Base-by-base conservation (phyloP, 1,140 invertebrate genomes). In the Ceratitis capitata region DNA sequence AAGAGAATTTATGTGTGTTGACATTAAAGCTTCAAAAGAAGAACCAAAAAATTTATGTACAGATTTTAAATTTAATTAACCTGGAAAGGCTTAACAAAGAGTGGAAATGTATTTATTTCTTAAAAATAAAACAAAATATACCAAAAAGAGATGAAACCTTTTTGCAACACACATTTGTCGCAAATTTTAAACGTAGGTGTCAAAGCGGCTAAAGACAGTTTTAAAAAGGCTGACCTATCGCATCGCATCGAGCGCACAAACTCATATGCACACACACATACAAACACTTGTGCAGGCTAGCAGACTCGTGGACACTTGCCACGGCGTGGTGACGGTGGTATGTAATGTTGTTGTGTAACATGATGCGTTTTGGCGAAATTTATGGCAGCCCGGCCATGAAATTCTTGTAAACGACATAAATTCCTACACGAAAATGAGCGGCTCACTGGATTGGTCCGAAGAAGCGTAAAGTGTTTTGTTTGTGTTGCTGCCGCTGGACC, bases 401-500 rank as follows among this genome's bases (percentile, higher is more conserved):
- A 83, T 51, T 83, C 47, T 53, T 53, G 45, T 83, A 53, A 35
- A 83, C 82, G 49, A 83, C 82, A 83, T 83, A 83, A 83, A 83
- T 83, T 83, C 49, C 82, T 32, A 78, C 69, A 78, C 39, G 35
- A 78, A 78, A 45, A 78, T 78, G 39, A 78, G 69, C 9, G 4
- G n/a, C 49, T 23, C 45, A 2, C n/a, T 10, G 14, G 39, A 2
- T 10, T 5, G 12, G 42, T n/a, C n/a, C n/a, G n/a, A n/a, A n/a
- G n/a, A n/a, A n/a, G 64, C 26, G 23, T 32, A 78, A 78, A 42
- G 23, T 2, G 29, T n/a, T n/a, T n/a, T n/a, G n/a, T n/a, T n/a
- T 32, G 58, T n/a, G 64, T 9, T n/a, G 64, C 29, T 23, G 61
- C 26, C n/a, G 35, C 16, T 32, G 26, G n/a, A n/a, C n/a, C n/a